Base-by-base conservation (phyloP, 2,113 vertebrate genomes). In the Synchiropus splendidus region DNA sequence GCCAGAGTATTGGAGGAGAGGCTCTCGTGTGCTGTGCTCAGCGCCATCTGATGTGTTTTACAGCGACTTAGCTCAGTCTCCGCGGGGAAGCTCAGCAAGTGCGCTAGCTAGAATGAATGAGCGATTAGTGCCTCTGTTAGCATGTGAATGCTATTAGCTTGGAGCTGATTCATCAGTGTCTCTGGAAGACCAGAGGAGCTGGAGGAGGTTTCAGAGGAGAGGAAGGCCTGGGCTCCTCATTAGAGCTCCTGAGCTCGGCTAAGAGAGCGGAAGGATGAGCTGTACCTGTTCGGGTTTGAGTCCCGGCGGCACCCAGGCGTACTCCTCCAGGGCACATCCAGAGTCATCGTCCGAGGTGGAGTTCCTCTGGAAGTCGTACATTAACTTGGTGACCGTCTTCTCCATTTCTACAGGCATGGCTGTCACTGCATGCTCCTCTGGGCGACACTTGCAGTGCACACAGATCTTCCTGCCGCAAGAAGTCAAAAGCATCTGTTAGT, bases 361-460 rank as follows among this genome's bases (percentile, higher is more conserved):
- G 78, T 97, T 99, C 80, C 94, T 89, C 87, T 99, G 95, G 86
- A 99, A 99, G 85, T 98, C 95, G 66, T 97, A 97, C 91, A 97
- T 94, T 80, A 97, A 90, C 72, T 99, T 97, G 16, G 89, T 94
- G 76, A 98, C 90, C 0, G 92, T 95, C 84, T 99, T 99, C 87
- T 99, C 94, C 95, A 98, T 98, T 83, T 97, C 95, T 78, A 98
- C 81, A 30, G 94, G 91, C 93, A 98, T 93, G 77, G 81, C 85
- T 16, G 89, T 92, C 70, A 91, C 90, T 51, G 89, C 89, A 88
- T 97, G 95, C 77, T 98, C 93, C 86, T 93, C 91, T 39, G 90
- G 90, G 33, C 89, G 89, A 84, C 95, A 98, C 92, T 96, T 97
- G 78, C 93, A 98, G 81, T 99, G 95, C 60, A 92, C 87, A 74